Conservation (phyloP, 1,140 invertebrate species). For the Akabosia matsudoensis region DNA sequence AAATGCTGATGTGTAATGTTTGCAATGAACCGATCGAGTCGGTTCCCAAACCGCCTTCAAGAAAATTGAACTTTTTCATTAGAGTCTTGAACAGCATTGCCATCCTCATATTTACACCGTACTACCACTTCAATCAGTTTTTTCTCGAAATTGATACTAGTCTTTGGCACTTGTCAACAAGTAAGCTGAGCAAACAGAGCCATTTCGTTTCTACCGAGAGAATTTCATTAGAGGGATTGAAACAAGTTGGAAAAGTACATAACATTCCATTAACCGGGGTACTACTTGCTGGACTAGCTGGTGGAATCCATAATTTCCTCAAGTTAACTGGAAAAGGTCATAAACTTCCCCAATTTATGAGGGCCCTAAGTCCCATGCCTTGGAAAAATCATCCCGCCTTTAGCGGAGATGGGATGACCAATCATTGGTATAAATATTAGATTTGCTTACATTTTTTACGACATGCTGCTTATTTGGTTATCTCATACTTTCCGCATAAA, state of each 20-base stretch:
- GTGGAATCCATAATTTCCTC: conserved; percentile 37
- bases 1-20: conserved; percentile 37
- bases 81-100: not conserved
- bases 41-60: conserved; percentile 4
- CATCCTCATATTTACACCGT: conserved; percentile 11
- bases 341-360: conserved; percentile 36
- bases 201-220: conserved; percentile 30
- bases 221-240: conserved; percentile 31
- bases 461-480: not conserved
- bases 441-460: not conserved
- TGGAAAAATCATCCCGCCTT: conserved; percentile 34
- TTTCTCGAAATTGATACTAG: conserved; percentile 33
- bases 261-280: conserved; percentile 35
- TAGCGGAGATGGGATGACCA: conserved; percentile 29
- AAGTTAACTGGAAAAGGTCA: conserved; percentile 28
- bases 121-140: conserved; percentile 33
- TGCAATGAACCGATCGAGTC: conserved; percentile 28
- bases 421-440: conserved; percentile 41
- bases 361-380: conserved; percentile 35
- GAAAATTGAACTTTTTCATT: not conserved
- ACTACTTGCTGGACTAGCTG: conserved; percentile 35
- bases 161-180: conserved; percentile 28
- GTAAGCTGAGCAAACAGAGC: conserved; percentile 24
- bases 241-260: conserved; percentile 21
- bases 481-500: not conserved